Conservation (phyloP, 2,888 invertebrate species). For the Rosalia funebris region DNA sequence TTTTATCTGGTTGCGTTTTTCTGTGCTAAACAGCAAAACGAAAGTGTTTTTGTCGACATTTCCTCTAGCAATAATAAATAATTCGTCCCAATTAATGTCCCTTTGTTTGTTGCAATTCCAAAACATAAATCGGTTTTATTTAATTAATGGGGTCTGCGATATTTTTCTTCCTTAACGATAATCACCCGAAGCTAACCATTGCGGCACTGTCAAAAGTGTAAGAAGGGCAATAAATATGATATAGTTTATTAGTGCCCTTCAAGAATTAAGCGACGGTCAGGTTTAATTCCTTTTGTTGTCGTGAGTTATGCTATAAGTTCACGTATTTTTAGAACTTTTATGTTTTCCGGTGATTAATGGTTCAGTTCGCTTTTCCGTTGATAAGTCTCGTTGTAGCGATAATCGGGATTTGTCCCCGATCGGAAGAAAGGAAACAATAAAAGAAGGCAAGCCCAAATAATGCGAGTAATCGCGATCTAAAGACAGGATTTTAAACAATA, state of each 20-base stretch:
- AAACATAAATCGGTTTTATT: slow-evolving; percentile 25
- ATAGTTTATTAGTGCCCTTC: slow-evolving; percentile 11
- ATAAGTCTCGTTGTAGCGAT: too few species aligned
- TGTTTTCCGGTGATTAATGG: slow-evolving; percentile 8
- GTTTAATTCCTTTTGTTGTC: slow-evolving; percentile 18
- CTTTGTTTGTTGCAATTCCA: slow-evolving; percentile 23
- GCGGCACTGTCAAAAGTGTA: slow-evolving; percentile 6
- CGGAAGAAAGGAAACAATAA: too few species aligned
- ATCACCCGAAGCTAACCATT: slow-evolving; percentile 7
- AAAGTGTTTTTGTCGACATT: too few species aligned
- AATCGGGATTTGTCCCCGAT: too few species aligned
- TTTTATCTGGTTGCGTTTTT: too few species aligned
- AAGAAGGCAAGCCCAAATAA: too few species aligned
- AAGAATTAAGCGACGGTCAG: slow-evolving; percentile 5
- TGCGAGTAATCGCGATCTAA: too few species aligned
- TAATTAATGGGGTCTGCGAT: slow-evolving; percentile 21
- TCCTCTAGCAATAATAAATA: too few species aligned
- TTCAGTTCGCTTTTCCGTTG: not conserved
- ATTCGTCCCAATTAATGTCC: slow-evolving; percentile 28
- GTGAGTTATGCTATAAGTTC: slow-evolving; percentile 17
- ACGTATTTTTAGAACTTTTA: slow-evolving; percentile 10
- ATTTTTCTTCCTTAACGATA: slow-evolving; percentile 6
- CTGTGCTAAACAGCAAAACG: too few species aligned
- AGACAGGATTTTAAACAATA: too few species aligned
- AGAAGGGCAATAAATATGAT: slow-evolving; percentile 10